Base-by-base conservation (phyloP, 2,797 vertebrate species). In the Poecilia gillii region DNA sequence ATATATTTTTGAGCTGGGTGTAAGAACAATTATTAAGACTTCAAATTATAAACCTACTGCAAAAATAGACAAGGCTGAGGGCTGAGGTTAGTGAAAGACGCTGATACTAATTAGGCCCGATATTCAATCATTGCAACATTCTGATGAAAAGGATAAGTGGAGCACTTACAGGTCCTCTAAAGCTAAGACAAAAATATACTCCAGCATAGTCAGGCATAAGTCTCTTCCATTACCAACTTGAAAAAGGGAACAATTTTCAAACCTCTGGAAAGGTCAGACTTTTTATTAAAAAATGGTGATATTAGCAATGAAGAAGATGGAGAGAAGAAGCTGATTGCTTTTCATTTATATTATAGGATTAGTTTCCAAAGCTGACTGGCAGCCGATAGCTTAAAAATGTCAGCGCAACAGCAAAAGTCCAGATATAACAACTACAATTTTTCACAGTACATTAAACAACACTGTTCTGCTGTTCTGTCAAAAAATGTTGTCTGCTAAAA, bases 161-260 rank as follows among this genome's bases (percentile, higher is more conserved):
- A 75, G 25, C 14, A 41, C 43, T 28, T 74, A 74, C n/a, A 83
- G 76, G 79, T 64, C 18, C 9, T 23, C 23, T 41, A 14, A 41
- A 41, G 25, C 36, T 18, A 25, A 25, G 7, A 25, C 25, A 41
- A 25, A 41, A 41, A 68, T 41, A 68, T 4, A 12, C 20, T 12
- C 20, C 6, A 64, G 16, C 3, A 77, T 39, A 80, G 36, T 14
- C 2, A 20, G 53, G 51, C 74, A 57, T 23, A 57, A 39, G 28
- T 39, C 1, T 74, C 78, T 74, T 74, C n/a, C 11, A 77, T 72
- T 12, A 46, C 43, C 16, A 75, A 33, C 78, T 68, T n/a, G 31
- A 41, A 36, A 74, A 39, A 7, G 55, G 55, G 55, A 57, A 31
- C 55, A 62, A 62, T 62, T 62, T 14, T 31, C 28, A 62, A 6